Base-by-base conservation (phyloP, 2,113 vertebrate genomes). In the Coturnix japonica region DNA sequence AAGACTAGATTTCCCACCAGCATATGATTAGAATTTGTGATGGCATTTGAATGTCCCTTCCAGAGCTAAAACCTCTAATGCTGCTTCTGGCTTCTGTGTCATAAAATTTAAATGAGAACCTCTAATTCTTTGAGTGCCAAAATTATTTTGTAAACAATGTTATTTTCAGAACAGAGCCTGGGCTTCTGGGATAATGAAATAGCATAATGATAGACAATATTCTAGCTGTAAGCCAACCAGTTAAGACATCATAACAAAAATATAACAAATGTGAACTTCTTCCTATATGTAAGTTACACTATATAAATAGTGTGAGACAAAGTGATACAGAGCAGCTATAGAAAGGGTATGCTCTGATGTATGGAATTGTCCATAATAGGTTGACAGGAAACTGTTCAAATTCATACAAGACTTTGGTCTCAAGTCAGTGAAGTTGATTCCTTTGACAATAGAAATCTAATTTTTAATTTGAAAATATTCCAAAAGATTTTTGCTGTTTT, bases 71-170 rank as follows among this genome's bases (percentile, higher is more conserved):
- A 65, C 30, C 49, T 80, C 72, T 85, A 65, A 83, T 86, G 56
- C 57, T 91, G 70, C 85, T 91, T 78, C 87, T 92, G 75, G 89
- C 44, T 82, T 83, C 26, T 66, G 18, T 66, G 72, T 90, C 67
- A 77, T 88, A 73, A 93, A 94, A 94, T 61, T 83, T 59, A 91
- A 87, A 87, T 70, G 64, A 74, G 25, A 91, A 85, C 19, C 25
- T 89, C 33, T 81, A 90, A 94, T 85, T 94, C 26, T 87, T 90
- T 70, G 54, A 80, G 39, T 67, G 57, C 41, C 78, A 89, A 66
- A 84, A 87, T 65, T 81, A 43, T 78, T 94, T 79, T 67, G 70
- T 78, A 73, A 95, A 78, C 44, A 77, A 2, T 31, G n/a, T 56
- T 31, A 53, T 89, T 87, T 87, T 46, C 20, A 60, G 30, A 23